These are phyloP conservation scores for Trachymyrmex septentrionalis DNA, from an alignment of 1,140 invertebrate genomes.

Conservation along the genomic window DNA sequence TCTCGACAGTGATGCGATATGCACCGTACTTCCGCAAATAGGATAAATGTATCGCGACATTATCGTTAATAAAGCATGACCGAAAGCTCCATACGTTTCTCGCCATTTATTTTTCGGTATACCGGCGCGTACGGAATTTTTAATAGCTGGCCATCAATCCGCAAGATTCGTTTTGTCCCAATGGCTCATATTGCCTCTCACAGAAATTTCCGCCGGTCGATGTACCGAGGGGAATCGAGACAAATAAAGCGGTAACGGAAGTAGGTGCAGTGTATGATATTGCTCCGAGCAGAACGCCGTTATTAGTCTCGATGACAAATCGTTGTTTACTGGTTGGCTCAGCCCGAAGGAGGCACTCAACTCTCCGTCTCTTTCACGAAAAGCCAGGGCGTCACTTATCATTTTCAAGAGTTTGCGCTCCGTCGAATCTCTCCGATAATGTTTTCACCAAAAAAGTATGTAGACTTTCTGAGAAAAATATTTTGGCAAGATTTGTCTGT, in stretches of 20 bases:
- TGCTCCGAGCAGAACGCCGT: slow-evolving; percentile 51
- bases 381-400: slow-evolving; percentile 65
- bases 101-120: slow-evolving; percentile 50
- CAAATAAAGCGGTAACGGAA: slow-evolving; percentile 61
- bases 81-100: slow-evolving; percentile 25
- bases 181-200: slow-evolving; percentile 48
- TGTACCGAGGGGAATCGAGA: slow-evolving; percentile 37
- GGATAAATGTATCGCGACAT: slow-evolving; percentile 49
- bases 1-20: slow-evolving; percentile 53
- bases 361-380: slow-evolving; percentile 40
- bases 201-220: slow-evolving; percentile 61
- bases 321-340: slow-evolving; percentile 73
- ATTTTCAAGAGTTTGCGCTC: slow-evolving; percentile 62
- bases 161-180: slow-evolving; percentile 37
- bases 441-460: slow-evolving; percentile 52
- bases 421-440: slow-evolving; percentile 58
- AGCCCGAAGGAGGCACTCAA: slow-evolving; percentile 52
- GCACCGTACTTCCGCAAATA: slow-evolving; percentile 52
- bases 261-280: slow-evolving; percentile 61
- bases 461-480: slow-evolving; percentile 48
- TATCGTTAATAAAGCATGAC: slow-evolving; percentile 56
- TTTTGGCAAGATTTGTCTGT: slow-evolving; percentile 56
- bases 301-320: slow-evolving; percentile 75
- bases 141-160: slow-evolving; percentile 57
- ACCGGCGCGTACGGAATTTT: slow-evolving; percentile 47